phyloP scores from a whole-genome alignment of 1,140 invertebrate species.

The Aphaenogaster ashmeadi region DNA sequence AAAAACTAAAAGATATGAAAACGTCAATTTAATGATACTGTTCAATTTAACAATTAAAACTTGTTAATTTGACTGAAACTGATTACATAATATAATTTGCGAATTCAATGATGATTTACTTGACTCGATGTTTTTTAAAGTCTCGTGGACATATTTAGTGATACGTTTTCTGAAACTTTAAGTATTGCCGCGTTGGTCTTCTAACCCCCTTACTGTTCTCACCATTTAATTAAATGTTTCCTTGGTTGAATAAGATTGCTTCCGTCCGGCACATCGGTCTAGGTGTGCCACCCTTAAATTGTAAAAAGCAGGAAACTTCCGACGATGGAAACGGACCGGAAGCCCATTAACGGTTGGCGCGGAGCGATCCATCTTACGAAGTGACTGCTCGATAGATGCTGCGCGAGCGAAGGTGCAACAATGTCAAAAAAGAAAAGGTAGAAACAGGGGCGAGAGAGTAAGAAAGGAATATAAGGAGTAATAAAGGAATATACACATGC shows the following conservation, averaged over 20 bases:
- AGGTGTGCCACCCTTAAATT: slow-evolving; percentile 55
- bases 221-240: slow-evolving; percentile 56
- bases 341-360: slow-evolving; percentile 69
- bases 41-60: neutral
- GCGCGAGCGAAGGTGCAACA: slow-evolving; percentile 38
- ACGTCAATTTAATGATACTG: neutral
- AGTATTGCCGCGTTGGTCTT: neutral
- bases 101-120: neutral
- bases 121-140: neutral
- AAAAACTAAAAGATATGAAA: neutral
- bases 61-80: slow-evolving; percentile 1
- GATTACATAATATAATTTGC: neutral
- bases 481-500: slow-evolving; percentile 43
- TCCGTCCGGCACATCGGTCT: slow-evolving; percentile 47
- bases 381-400: slow-evolving; percentile 64
- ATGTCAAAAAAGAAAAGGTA: slow-evolving; percentile 39
- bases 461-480: slow-evolving; percentile 37
- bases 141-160: neutral
- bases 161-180: slow-evolving; percentile 15
- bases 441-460: neutral
- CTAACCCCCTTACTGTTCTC: neutral
- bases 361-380: slow-evolving; percentile 68
- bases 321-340: slow-evolving; percentile 64
- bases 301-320: slow-evolving; percentile 64
- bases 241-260: slow-evolving; percentile 47